Evolutionary conservation across 2,113 vertebrate species (phyloP), one percentile per base, ranked within the genome.

Genomic region (Oreocharis arfaki): DNA sequence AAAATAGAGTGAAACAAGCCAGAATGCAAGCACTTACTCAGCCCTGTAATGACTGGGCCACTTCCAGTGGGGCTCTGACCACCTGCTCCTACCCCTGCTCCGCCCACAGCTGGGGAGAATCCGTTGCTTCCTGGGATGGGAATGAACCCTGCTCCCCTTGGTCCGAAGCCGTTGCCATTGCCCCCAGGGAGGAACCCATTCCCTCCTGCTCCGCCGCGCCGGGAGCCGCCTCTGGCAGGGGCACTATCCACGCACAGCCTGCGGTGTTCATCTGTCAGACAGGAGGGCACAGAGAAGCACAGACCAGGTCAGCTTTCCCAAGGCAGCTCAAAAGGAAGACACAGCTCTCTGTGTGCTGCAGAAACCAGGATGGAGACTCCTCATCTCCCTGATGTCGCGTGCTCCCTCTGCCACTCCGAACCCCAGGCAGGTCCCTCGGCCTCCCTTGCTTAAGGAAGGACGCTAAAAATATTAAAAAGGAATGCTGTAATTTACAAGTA

Each of bases 241-340:
- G 94, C 33, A 4, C 97, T 95, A 10, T 98, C 98, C 74, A 98
- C 93, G 69, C 98, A 99, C 75, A 99, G 98, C 55, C 98, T 98
- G 39, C 79, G 98, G 79, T 98, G 97, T 30, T 99, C 98, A 75
- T 98, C 98, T 99, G 53, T 63, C 86, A 90, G 78, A 89, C 32
- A 71, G 68, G 55, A 84, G 61, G 3, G 18, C 27, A 92, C 23
- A 82, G n/a, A 87, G 33, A 70, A 28, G 50, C 35, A 53, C 39
- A n/a, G 61, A 77, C 7, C 39, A 52, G 63, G 55, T 50, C 27
- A 65, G 33, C 5, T 10, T 7, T 64, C 21, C 44, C 15, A 26
- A 42, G 42, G 18, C 46, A 75, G n/a, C 32, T 46, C 74, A 13
- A 13, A 33, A 47, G 16, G 33, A 88, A 60, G 26, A 42, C 8